Evolutionary conservation across 2,113 vertebrate genomes (phyloP), one percentile per base, ranked within the genome.

Genomic region (Macquaria australasica): DNA sequence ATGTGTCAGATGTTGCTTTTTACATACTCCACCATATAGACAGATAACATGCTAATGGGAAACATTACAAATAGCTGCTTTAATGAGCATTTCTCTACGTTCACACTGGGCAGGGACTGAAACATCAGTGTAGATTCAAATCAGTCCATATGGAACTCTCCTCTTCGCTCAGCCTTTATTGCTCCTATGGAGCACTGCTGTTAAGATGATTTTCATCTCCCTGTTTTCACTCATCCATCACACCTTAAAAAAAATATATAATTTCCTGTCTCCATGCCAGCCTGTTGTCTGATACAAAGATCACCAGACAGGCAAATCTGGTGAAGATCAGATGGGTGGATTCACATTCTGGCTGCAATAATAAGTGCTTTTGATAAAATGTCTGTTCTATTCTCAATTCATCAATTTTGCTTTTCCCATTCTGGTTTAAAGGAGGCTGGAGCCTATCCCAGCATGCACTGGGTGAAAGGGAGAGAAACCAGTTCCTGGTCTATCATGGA

Each of bases 241-340:
- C 64, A 63, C 64, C 80, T 67, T 71, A 41, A 43, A 58, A 58
- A 80, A 76, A 75, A 85, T 21, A 68, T 70, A 79, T 75, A 78
- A 87, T 83, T 79, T 87, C 85, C 85, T 79, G 80, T 56, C 45
- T 69, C 7, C 7, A 25, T 58, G 75, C 31, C 70, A 62, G 75
- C 28, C 41, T 67, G 69, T 6, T 79, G 62, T 79, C 51, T 68
- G 62, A 74, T 82, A 74, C 51, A 68, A 62, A 82, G 55, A 68
- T 53, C 12, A 77, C 18, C 31, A 51, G 77, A 71, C 79, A 37
- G 37, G 63, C 51, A 31, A 66, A 73, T 79, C 69, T 41, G 75
- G 3, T 9, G 67, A 37, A 74, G n/a, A 83, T 84, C 68, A 67
- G 75, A 59, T 12, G 23, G 53, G 9, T 60, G 31, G 51, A 73